Evolutionary conservation across 2,888 invertebrate genomes (phyloP).

Genomic region (Tiliacea aurago): DNA sequence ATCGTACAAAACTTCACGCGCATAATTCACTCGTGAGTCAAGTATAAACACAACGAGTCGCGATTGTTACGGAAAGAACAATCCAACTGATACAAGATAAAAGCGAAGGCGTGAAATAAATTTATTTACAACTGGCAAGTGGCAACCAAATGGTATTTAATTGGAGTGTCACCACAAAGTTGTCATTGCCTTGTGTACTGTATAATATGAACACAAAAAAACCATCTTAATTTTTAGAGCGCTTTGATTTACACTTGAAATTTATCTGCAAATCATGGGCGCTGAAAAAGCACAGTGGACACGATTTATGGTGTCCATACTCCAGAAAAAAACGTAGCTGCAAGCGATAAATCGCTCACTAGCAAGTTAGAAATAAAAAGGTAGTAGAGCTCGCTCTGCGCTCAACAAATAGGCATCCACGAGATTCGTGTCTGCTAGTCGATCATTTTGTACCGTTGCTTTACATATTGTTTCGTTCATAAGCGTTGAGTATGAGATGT

Average conservation of each 20-base stretch:
- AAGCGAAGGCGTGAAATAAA: conserved; percentile 83
- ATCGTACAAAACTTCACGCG: conserved; percentile 65
- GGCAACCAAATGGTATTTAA: conserved; percentile 83
- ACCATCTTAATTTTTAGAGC: conserved; percentile 15
- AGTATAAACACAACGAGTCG: conserved; percentile 80
- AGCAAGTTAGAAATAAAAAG: conserved; percentile 74
- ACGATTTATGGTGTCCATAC: conserved; percentile 74
- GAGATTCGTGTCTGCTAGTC: conserved; percentile 72
- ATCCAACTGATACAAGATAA: conserved; percentile 86
- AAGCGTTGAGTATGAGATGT: conserved; percentile 70
- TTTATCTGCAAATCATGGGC: conserved; percentile 66
- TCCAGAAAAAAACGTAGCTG: conserved; percentile 76
- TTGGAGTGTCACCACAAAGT: conserved; percentile 79
- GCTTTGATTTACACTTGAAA: conserved; percentile 57
- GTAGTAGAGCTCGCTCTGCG: conserved; percentile 71
- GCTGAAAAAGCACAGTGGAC: conserved; percentile 69
- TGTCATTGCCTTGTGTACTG: conserved; percentile 44
- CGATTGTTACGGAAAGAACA: conserved; percentile 85
- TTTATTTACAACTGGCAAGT: conserved; percentile 81
- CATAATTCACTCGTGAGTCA: conserved; percentile 77
- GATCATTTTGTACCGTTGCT: conserved; percentile 77
- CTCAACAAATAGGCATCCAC: conserved; percentile 76
- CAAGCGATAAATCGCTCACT: conserved; percentile 80
- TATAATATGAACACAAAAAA: conserved; percentile 19
- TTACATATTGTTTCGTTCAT: conserved; percentile 75